phyloP scores from a whole-genome alignment of 2,113 vertebrate species.

The Heterotilapia buettikoferi region DNA sequence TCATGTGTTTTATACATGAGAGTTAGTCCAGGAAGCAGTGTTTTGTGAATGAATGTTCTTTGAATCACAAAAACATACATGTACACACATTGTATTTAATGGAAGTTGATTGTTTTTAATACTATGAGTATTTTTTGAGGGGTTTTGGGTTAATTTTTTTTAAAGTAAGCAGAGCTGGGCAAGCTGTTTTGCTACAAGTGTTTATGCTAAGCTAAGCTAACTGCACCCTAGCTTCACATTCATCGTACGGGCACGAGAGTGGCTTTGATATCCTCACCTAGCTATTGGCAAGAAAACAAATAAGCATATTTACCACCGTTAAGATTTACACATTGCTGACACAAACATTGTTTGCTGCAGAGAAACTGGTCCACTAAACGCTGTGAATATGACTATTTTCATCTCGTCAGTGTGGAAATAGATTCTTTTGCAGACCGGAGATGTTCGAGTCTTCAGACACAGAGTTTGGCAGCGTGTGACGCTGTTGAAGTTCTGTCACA shows the following conservation, averaged over 20 bases:
- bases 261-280: neutral
- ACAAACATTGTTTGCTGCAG: neutral
- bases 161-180: neutral
- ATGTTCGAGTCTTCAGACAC: neutral
- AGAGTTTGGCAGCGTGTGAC: neutral
- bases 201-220: neutral
- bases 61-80: neutral
- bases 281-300: neutral
- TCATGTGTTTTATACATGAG: constrained; percentile 39
- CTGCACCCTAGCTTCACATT: neutral
- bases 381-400: neutral
- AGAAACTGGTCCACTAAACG: neutral
- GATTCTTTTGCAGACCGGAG: neutral
- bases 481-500: neutral
- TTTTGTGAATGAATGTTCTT: constrained; percentile 6
- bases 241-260: neutral
- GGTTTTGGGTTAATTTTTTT: neutral
- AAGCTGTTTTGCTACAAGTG: neutral
- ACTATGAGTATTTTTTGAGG: neutral
- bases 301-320: neutral
- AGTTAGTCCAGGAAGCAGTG: neutral
- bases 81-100: neutral
- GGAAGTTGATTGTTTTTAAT: neutral
- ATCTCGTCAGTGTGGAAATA: neutral
- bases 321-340: neutral